Evolutionary conservation across 2,113 vertebrate genomes (phyloP).

Genomic region (Nothoprocta pentlandii): DNA sequence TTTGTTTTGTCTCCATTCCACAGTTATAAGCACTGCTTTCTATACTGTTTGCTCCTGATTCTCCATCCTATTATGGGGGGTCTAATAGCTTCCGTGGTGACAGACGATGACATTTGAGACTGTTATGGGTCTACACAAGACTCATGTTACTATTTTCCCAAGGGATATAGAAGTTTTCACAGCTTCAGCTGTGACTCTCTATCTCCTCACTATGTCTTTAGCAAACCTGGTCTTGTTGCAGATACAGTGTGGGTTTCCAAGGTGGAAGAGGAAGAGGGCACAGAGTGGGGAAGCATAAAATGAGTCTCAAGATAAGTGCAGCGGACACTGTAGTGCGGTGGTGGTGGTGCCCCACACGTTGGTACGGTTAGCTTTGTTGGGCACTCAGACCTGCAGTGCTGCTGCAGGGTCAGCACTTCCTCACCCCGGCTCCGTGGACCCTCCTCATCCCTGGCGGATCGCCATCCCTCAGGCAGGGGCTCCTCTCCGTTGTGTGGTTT

Average conservation of each 20-base stretch:
- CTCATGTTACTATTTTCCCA: background rate
- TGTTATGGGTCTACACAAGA: too few relatives aligned
- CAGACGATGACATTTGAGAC: background rate
- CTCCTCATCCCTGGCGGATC: background rate
- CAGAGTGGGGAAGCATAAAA: background rate
- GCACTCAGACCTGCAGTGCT: background rate
- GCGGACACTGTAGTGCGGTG: background rate
- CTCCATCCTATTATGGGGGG: background rate
- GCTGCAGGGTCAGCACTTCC: background rate
- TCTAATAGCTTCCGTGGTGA: background rate
- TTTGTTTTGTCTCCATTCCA: too few relatives aligned
- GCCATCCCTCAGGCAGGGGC: background rate
- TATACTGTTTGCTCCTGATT: background rate
- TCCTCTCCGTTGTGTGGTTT: too few relatives aligned
- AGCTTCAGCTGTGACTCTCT: background rate
- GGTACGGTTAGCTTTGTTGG: background rate
- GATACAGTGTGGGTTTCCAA: background rate
- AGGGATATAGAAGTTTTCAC: background rate
- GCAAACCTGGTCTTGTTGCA: background rate
- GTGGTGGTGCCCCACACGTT: fast-evolving
- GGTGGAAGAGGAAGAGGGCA: background rate
- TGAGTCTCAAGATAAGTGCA: background rate
- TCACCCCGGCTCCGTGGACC: fast-evolving
- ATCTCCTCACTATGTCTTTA: background rate
- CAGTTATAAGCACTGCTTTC: background rate